Base-by-base conservation (phyloP, 1,140 invertebrate species). In the Alviniconcha marisindica region DNA sequence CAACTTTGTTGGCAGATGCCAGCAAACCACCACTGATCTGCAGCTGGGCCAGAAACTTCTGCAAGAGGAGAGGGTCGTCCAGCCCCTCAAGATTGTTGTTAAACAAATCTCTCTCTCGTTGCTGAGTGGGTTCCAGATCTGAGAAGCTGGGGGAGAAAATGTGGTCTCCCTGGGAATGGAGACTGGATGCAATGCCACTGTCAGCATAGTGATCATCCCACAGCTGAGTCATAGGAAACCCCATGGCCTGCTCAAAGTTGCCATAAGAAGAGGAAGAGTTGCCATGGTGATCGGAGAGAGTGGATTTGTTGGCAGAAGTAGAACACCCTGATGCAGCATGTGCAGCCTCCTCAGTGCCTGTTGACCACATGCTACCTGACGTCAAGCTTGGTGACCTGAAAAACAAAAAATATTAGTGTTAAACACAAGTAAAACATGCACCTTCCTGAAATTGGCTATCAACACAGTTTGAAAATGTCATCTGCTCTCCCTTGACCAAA, bases 161-260 rank as follows among this genome's bases (percentile, higher is more conserved):
- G 56, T 63, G 33, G 40, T 80, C 78, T 5, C 2, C 56, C 56
- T 80, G 78, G 21, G 56, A 40, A 14, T 80, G 78, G 14, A 66
- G 78, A 28, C 78, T 66, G 40, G 56, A 42, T 42, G 56, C 54
- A 5, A 80, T 66, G 33, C 78, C 78, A 33, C 71, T 84, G 71
- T 84, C 83, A n/a, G 54, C 31, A 28, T 74, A 77, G 38, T 79
- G 82, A 31, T 84, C 83, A 78, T 85, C 84, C 84, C 84, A 85
- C 38, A 85, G 77, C n/a, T 78, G 76, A 3, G 73, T 84, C 66
- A 82, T 18, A 21, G 66, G 42, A 24, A 54, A 83, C 10, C 63
- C 48, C 44, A 79, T 21, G 40, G 56, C 48, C 31, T 84, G 83
- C 21, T 84, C 83, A 42, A 77, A 84, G 74, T 79, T 84, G 36